Evolutionary conservation across 2,888 invertebrate genomes (phyloP), one percentile per base, ranked within the genome.

Genomic region (Lithodes maja): DNA sequence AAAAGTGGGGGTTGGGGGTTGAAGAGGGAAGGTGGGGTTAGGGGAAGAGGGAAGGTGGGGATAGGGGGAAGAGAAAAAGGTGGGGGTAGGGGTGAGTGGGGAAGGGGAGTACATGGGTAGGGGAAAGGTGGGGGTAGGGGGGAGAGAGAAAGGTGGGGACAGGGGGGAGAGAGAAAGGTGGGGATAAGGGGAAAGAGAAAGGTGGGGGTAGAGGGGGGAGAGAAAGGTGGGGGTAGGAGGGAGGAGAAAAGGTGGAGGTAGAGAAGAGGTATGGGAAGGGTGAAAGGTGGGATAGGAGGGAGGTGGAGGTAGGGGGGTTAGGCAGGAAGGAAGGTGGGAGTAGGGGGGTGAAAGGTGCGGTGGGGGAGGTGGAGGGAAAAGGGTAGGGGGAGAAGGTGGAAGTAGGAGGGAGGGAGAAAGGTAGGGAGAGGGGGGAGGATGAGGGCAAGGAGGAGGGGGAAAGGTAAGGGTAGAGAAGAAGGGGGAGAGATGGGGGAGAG

Each of bases 221-320:
- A n/a, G 3, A 61, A 17, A 17, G 71, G 71, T 71, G 71, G 12
- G 71, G 71, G 71, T 12, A 17, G 15, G 1, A n/a, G 17, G 71
- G n/a, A n/a, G 71, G n/a, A n/a, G n/a, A n/a, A 71, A n/a, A 15
- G 9, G 17, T 9, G n/a, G 71, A 71, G 71, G 17, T 3, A 71
- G 71, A 71, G 71, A 15, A 33, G 52, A 17, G 77, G 49, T 33
- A 77, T 1, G 49, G 77, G 49, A 50, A 49, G 77, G 5, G 49
- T 15, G 50, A 49, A 50, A 49, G 77, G 49, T 5, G 15, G 77
- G n/a, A 3, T 49, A 1, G 49, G 50, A 49, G 77, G 5, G 53
- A 12, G 83, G 9, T 68, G 1, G 69, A 49, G 83, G 49, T 71
- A n/a, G 83, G n/a, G 85, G 15, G 85, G 50, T 55, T 2, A 54